A percentile compares a stretch with the other conserved stretches of the same genome.
These are phyloP conservation scores for Epinotia bilunana DNA, from an alignment of 2,888 invertebrate species.

Conservation along the genomic window DNA sequence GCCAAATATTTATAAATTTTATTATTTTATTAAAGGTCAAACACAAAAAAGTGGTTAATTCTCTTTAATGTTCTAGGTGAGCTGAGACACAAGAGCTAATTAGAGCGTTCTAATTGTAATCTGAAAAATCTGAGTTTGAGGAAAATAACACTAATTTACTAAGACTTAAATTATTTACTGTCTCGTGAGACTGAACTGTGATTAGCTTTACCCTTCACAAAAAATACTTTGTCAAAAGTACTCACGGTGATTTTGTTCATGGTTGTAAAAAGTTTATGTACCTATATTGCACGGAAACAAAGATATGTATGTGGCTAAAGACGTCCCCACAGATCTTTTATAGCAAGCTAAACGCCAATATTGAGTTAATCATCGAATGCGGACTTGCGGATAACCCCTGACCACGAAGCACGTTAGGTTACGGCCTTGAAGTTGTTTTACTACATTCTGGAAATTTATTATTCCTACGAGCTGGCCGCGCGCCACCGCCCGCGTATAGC, in stretches of 20 bases:
- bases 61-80: too few species aligned
- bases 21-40: too few species aligned
- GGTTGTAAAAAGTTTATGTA: constrained; percentile 17
- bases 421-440: not conserved
- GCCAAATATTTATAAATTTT: not conserved
- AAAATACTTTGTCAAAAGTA: not conserved
- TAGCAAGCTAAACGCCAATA: constrained; percentile 55
- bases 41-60: too few species aligned
- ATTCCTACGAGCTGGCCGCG: too few species aligned
- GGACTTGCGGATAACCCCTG: constrained; percentile 53
- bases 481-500: too few species aligned
- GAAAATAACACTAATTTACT: not conserved
- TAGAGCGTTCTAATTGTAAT: not conserved
- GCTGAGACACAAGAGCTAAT: too few species aligned
- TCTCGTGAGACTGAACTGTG: too few species aligned
- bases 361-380: constrained; percentile 50
- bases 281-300: constrained; percentile 32
- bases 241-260: constrained; percentile 50
- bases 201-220: not conserved
- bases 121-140: not conserved
- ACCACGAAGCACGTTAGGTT: constrained; percentile 43
- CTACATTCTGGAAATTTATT: not conserved
- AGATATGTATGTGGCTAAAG: constrained; percentile 45
- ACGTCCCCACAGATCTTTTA: constrained; percentile 55
- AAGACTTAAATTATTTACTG: not conserved